Base-by-base conservation (phyloP, 1,140 invertebrate species). In the Sitobion miscanthi region DNA sequence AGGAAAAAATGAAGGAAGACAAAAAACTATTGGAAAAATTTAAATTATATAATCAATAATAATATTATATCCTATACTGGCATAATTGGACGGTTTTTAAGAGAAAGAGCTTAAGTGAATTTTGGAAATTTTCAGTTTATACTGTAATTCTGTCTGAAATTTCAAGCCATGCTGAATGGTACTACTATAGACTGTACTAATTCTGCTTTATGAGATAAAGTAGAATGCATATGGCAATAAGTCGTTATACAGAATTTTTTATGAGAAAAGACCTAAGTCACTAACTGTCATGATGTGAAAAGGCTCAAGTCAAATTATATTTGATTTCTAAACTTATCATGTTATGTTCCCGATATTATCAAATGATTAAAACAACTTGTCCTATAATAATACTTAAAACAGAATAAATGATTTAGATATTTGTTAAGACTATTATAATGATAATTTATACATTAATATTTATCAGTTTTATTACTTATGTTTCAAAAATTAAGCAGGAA, bases 321-420 rank as follows among this genome's bases (percentile, higher is more conserved):
- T 47, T 87, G 45, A 49, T 49, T 38, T 85, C 21, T 45, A 45
- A 45, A 45, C 42, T 25, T 21, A 17, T 49, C 35, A 52, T 49
- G 42, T 42, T 42, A 89, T 14, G 23, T 23, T 38, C 21, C 57
- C 25, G 35, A 90, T 90, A 30, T 4, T 42, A 90, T 62, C 3
- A 42, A 17, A 42, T 14, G 52, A 88, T 90, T 62, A 57, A 62
- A 90, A 42, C 11, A 90, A 62, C 4, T 90, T 25, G 1, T 42
- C 17, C 1, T 47, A 85, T 54, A 52, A 54, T 92, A 83, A 91
- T 91, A 83, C 47, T 52, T 82, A 49, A 47, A 47, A 92, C 35
- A 92, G 91, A 83, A 92, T 52, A 85, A 85, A 92, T 92, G 82
- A 92, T 82, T 92, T 85, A 85, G 91, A 92, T 54, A 52, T 86